Base-by-base conservation (phyloP, 2,113 vertebrate genomes). In the Periophthalmus modestus region DNA sequence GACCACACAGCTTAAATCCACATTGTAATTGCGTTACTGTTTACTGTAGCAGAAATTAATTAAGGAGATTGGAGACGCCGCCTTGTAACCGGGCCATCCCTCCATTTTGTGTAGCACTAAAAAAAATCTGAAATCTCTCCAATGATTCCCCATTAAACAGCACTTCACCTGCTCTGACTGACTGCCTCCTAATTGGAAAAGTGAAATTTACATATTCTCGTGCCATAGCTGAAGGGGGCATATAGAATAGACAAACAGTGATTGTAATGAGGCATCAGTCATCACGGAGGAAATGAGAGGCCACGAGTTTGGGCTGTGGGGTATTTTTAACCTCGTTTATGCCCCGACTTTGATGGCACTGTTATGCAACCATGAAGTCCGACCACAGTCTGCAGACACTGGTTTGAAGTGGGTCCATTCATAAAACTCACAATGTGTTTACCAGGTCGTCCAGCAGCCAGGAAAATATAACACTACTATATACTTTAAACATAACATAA, bases 321-420 rank as follows among this genome's bases (percentile, higher is more conserved):
- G 77, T 89, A 85, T 88, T 83, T 90, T 81, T 82, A 87, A 85
- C 87, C 81, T 89, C 82, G 28, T 80, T 68, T 84, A 79, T 81
- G 77, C 71, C 28, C 79, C 65, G 72, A 63, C 57, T 84, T 74
- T 80, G 63, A 78, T 39, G 73, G 69, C 77, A 55, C 82, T 79
- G 74, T 85, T 82, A 43, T 77, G 77, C 61, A 9, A 21, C 34
- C 39, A 59, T 72, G 80, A 66, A 84, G 74, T 62, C 62, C 39
- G 74, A 59, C 67, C 73, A 69, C 72, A 76, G 67, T 75, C 73
- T 66, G 36, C 21, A 73, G 66, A 18, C 61, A 11, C 63, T 68
- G 48, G 52, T 59, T 72, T 74, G 68, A 57, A 80, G 66, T 73
- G 63, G 47, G 68, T n/a, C 48, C 66, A 74, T 79, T 84, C 76